phyloP scores from a whole-genome alignment of 2,888 invertebrate genomes.

The Platycheirus rosarum region DNA sequence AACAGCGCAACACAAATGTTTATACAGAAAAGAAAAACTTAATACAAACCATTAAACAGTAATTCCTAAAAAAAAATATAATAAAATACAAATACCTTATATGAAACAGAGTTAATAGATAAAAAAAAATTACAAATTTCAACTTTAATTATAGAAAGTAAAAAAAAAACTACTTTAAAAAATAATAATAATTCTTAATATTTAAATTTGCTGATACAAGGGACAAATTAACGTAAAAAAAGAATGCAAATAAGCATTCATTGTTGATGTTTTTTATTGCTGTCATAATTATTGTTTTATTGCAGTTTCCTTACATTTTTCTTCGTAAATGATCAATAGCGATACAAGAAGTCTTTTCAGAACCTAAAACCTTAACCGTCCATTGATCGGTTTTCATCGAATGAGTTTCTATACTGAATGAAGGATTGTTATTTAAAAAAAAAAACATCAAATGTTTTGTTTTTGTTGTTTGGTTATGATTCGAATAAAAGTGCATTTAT shows the following conservation, averaged over 20 bases:
- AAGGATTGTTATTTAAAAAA: neutral
- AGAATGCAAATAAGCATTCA: conserved; percentile 28
- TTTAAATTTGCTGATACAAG: conserved; percentile 42
- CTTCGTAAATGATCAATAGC: conserved; percentile 8
- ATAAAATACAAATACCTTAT: conserved; percentile 66
- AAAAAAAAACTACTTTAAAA: conserved; percentile 24
- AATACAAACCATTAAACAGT: conserved; percentile 58
- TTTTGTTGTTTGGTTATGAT: neutral
- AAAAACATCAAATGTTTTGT: conserved; percentile 5
- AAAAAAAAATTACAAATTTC: conserved; percentile 52
- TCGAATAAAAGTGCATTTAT: conserved; percentile 36
- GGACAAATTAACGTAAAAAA: conserved; percentile 22
- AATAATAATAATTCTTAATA: conserved; percentile 13
- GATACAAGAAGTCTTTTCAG: conserved; percentile 10
- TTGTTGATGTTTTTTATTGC: conserved; percentile 49
- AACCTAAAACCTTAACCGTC: conserved; percentile 48
- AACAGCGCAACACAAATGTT: conserved; percentile 1
- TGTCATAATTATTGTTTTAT: neutral
- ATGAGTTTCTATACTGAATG: conserved; percentile 39
- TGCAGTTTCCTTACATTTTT: conserved; percentile 29
- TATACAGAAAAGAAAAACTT: conserved; percentile 30
- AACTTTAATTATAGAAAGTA: conserved; percentile 48
- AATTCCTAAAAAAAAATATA: conserved; percentile 63
- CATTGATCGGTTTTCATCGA: conserved; percentile 71
- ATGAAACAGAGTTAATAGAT: conserved; percentile 61